phyloP scores from a whole-genome alignment of 2,888 invertebrate genomes.

The Torymus auratus region DNA sequence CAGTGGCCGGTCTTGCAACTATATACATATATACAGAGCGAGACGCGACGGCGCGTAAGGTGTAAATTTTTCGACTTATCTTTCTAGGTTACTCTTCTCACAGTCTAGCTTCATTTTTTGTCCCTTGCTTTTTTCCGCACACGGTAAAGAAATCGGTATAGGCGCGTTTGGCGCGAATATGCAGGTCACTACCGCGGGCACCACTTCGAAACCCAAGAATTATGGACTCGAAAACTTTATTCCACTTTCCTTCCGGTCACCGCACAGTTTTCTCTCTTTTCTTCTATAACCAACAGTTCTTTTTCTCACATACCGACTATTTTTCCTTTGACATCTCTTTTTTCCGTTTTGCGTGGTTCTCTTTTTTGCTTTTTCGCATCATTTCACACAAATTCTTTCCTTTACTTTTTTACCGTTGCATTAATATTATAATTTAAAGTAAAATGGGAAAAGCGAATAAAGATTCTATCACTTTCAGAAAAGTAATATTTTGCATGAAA shows the following conservation, averaged over 20 bases:
- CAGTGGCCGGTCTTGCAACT: neutral
- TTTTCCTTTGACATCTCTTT: neutral
- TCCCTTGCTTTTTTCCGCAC: neutral
- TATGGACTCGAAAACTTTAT: conserved; percentile 30
- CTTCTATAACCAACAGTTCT: neutral
- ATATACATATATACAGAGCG: neutral
- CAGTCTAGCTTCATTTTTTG: neutral
- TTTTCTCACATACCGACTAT: neutral
- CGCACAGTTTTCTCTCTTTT: too few species aligned
- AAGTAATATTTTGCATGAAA: too few species aligned
- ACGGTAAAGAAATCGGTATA: neutral
- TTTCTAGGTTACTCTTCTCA: conserved; percentile 21
- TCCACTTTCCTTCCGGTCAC: conserved; percentile 21
- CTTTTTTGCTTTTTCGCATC: neutral
- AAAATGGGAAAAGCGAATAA: too few species aligned
- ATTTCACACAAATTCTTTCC: too few species aligned
- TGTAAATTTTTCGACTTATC: conserved; percentile 46
- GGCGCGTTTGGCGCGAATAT: conserved; percentile 1
- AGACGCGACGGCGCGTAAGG: conserved; percentile 4
- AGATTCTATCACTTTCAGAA: too few species aligned
- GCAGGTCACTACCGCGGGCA: conserved; percentile 14
- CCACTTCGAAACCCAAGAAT: conserved; percentile 12
- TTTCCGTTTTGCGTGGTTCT: neutral
- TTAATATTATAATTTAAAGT: too few species aligned
- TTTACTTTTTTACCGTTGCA: neutral